Evolutionary conservation across 2,888 invertebrate genomes (phyloP), one percentile per base, ranked within the genome.

Genomic region (Automeris io): DNA sequence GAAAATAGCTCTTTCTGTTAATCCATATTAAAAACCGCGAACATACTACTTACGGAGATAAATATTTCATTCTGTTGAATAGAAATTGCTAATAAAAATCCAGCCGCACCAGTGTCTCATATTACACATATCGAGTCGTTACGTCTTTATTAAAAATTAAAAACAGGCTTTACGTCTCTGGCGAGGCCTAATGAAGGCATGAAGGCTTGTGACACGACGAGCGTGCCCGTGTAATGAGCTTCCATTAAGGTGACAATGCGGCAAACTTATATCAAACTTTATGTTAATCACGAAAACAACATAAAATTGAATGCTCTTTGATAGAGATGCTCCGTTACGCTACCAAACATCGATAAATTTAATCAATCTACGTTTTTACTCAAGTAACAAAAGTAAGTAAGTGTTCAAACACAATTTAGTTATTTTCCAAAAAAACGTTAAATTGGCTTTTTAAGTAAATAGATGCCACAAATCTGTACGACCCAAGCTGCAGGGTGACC

Each of bases 111-210:
- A 32, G 7, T 13, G 8, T 6, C 16, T n/a, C 12, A 16, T 22
- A 22, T 22, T 23, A 22, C 13, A 9, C 13, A 2, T 21, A 21
- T 18, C 31, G 11, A 16, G 11, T 18, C 23, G 31, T 32, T 37
- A 37, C 22, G 12, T 26, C 29, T 29, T 26, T 36, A 36, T 29
- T 21, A 29, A 18, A 21, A 31, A 37, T 32, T 32, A 34, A 22
- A 36, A 37, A 37, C 31, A 23, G 22, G 23, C 32, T 32, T 23
- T 16, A 36, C 19, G 13, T 22, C 9, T n/a, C 13, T 11, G 11
- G 18, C 18, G 32, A 29, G 16, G 32, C 11, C 18, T 37, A 37
- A 37, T 37, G 37, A 37, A 37, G 37, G 23, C 22, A 37, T 37
- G 18, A 32, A 37, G 23, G 18, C 11, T 11, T 11, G 8, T 37